Evolutionary conservation across 2,113 vertebrate species (phyloP).

Genomic region (Erythrocercus mccallii): DNA sequence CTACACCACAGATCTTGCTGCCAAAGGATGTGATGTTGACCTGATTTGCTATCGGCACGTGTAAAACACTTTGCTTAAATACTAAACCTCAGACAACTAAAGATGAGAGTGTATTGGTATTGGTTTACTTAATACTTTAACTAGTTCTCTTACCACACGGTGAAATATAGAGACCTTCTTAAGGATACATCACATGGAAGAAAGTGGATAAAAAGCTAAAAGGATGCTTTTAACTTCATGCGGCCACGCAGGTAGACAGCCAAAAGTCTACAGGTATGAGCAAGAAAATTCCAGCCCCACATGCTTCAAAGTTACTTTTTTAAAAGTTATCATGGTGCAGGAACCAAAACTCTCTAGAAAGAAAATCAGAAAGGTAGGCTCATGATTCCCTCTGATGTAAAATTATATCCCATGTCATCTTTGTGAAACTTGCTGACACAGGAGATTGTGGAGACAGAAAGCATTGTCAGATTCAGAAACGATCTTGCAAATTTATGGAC

Average conservation of each 20-base stretch:
- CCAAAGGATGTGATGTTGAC: not conserved
- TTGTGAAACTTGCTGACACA: not conserved
- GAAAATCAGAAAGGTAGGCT: not conserved
- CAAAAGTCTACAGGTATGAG: not conserved
- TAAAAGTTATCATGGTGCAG: not conserved
- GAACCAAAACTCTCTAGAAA: not conserved
- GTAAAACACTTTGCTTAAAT: not conserved
- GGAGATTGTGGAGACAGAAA: not conserved
- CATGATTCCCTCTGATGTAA: not conserved
- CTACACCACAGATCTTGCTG: not conserved
- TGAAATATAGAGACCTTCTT: not conserved
- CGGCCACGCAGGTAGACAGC: not conserved
- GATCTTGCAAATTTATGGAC: not conserved
- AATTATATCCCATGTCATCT: not conserved
- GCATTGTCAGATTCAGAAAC: not conserved
- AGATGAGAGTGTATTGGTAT: not conserved
- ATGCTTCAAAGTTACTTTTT: not conserved
- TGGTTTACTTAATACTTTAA: not conserved
- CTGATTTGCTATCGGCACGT: not conserved
- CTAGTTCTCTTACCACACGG: not conserved
- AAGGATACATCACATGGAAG: not conserved
- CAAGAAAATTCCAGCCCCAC: not conserved
- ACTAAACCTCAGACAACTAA: not conserved
- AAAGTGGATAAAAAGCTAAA: not conserved
- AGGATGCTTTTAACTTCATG: not conserved